Evolutionary conservation across 2,113 vertebrate species (phyloP).

Genomic region (Telmatochromis brachygnathus): DNA sequence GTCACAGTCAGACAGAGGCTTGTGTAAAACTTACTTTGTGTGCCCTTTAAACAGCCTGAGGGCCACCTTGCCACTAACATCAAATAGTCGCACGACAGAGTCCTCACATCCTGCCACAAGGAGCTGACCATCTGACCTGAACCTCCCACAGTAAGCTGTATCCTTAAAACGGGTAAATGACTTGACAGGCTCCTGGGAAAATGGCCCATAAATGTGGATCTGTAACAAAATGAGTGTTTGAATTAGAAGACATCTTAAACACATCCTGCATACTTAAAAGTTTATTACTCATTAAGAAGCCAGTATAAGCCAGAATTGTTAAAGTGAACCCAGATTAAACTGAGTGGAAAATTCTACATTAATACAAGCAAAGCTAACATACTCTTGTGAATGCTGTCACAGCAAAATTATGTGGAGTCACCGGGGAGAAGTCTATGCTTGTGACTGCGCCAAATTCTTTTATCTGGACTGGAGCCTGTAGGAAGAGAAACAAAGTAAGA

Average conservation of each 20-base stretch:
- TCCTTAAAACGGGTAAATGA: slow-evolving; percentile 88
- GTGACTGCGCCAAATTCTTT: slow-evolving; percentile 93
- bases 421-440: slow-evolving; percentile 84
- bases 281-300: background rate
- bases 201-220: slow-evolving; percentile 90
- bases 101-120: slow-evolving; percentile 90
- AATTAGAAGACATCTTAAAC: background rate
- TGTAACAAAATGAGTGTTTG: slow-evolving; percentile 30
- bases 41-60: slow-evolving; percentile 87
- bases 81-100: slow-evolving; percentile 80
- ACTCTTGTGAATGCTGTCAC: slow-evolving; percentile 94
- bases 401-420: slow-evolving; percentile 85
- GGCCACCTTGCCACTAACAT: slow-evolving; percentile 79
- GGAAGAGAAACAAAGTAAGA: background rate
- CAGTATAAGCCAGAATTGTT: background rate
- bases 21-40: slow-evolving; percentile 77
- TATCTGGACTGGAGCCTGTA: slow-evolving; percentile 87
- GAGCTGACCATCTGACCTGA: slow-evolving; percentile 84
- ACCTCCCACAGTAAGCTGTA: slow-evolving; percentile 84
- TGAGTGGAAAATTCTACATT: background rate
- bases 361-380: slow-evolving; percentile 23
- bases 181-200: slow-evolving; percentile 89
- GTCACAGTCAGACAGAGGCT: background rate
- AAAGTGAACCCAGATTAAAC: background rate
- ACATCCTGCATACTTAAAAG: background rate